These are phyloP conservation scores for Acronicta alni DNA, from an alignment of 2,888 invertebrate species.

Conservation along the genomic window DNA sequence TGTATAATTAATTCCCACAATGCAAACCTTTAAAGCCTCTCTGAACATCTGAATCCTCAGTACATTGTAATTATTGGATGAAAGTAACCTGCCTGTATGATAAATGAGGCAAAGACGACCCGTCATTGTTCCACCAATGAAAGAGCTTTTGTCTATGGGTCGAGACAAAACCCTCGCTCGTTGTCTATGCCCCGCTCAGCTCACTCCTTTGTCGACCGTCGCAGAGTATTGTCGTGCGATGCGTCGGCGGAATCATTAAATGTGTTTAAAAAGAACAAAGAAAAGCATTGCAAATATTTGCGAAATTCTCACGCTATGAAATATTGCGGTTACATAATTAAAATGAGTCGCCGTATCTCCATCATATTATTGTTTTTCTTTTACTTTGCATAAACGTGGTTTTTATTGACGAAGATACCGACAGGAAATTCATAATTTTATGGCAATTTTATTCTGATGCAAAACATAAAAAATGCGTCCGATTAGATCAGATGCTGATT, in stretches of 20 bases:
- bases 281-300: slow-evolving; percentile 80
- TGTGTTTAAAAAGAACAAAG: slow-evolving; percentile 69
- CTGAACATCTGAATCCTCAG: slow-evolving; percentile 71
- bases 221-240: slow-evolving; percentile 74
- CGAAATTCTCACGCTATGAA: slow-evolving; percentile 72
- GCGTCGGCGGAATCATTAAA: slow-evolving; percentile 83
- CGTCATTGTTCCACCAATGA: slow-evolving; percentile 83
- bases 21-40: slow-evolving; percentile 63
- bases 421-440: slow-evolving; percentile 54
- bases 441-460: slow-evolving; percentile 49
- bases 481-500: slow-evolving; percentile 27
- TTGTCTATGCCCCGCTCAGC: slow-evolving; percentile 81
- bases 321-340: slow-evolving; percentile 47
- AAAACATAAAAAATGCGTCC: slow-evolving; percentile 31
- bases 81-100: slow-evolving; percentile 87
- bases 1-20: slow-evolving; percentile 81
- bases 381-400: slow-evolving; percentile 48
- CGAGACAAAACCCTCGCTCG: slow-evolving; percentile 82
- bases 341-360: slow-evolving; percentile 36
- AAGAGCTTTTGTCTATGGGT: slow-evolving; percentile 86
- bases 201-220: slow-evolving; percentile 83
- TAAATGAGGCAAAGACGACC: slow-evolving; percentile 86
- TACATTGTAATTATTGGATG: slow-evolving; percentile 87
- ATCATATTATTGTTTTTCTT: slow-evolving; percentile 29
- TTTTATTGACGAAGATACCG: slow-evolving; percentile 47